Evolutionary conservation across 2,113 vertebrate genomes (phyloP).

Genomic region (Scartelaos histophorus): DNA sequence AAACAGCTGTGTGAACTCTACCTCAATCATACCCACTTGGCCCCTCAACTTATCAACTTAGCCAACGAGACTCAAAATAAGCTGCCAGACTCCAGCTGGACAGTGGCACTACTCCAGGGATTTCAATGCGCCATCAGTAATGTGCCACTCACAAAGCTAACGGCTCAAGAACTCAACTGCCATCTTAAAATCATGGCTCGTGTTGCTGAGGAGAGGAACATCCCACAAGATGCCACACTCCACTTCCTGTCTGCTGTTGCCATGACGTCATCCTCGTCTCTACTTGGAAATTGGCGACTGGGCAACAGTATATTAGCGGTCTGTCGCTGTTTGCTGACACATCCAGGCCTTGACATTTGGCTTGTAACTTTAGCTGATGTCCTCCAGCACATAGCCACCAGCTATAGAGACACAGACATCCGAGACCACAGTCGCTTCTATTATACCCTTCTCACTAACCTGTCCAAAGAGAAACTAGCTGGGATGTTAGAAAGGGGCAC

Average conservation of each 20-base stretch:
- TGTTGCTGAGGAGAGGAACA: constrained; percentile 74
- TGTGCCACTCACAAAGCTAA: constrained; percentile 38
- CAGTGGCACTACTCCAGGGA: constrained; percentile 61
- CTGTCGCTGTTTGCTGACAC: constrained; percentile 79
- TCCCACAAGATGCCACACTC: constrained; percentile 68
- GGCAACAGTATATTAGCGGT: constrained; percentile 80
- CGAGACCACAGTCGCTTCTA: constrained; percentile 86
- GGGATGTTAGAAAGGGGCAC: constrained; percentile 67
- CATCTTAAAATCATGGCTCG: constrained; percentile 82
- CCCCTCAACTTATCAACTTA: constrained; percentile 83
- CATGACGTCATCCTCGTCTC: constrained; percentile 58
- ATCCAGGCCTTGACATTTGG: constrained; percentile 65
- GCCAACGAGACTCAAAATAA: constrained; percentile 67
- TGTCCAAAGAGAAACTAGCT: constrained; percentile 80
- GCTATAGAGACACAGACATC: constrained; percentile 81
- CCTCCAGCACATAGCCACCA: constrained; percentile 75
- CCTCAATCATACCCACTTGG: constrained; percentile 70
- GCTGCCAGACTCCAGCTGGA: constrained; percentile 73
- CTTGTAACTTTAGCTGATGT: constrained; percentile 76
- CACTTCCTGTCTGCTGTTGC: constrained; percentile 72
- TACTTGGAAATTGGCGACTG: constrained; percentile 75
- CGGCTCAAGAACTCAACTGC: constrained; percentile 68
- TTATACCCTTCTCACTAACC: constrained; percentile 83
- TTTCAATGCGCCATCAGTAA: constrained; percentile 74
- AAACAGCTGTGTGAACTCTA: constrained; percentile 78